phyloP scores from a whole-genome alignment of 2,888 invertebrate genomes.

The Hesperia comma region DNA sequence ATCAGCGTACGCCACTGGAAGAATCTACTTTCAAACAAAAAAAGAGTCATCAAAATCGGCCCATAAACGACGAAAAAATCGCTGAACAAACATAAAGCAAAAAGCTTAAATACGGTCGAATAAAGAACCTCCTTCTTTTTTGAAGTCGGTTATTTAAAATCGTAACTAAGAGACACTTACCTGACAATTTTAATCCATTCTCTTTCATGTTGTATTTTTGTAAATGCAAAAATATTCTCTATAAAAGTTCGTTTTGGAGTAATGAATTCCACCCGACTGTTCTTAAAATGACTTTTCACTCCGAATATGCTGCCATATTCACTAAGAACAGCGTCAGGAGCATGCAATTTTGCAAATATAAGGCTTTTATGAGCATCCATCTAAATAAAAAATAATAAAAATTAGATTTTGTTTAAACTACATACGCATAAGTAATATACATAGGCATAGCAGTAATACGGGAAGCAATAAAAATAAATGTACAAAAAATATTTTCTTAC shows the following conservation, averaged over 20 bases:
- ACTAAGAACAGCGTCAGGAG: conserved; percentile 47
- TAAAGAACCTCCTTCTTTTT: too few relatives aligned
- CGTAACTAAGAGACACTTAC: conserved; percentile 23
- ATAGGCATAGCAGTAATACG: too few relatives aligned
- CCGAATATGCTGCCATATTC: conserved; percentile 44
- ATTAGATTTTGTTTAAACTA: too few relatives aligned
- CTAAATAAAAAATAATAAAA: conserved; percentile 28
- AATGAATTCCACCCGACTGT: conserved; percentile 44
- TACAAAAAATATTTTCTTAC: conserved; percentile 26
- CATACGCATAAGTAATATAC: too few relatives aligned
- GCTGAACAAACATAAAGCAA: too few relatives aligned
- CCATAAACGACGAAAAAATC: too few relatives aligned
- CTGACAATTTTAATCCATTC: conserved; percentile 41
- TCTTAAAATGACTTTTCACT: conserved; percentile 44
- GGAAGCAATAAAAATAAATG: neutral
- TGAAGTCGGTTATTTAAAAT: too few relatives aligned
- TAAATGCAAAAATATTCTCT: conserved; percentile 24
- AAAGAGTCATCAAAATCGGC: too few relatives aligned
- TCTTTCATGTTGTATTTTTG: conserved; percentile 35
- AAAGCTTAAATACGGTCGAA: too few relatives aligned
- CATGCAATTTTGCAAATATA: conserved; percentile 59
- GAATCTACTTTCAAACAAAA: too few relatives aligned
- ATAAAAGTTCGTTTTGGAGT: conserved; percentile 34
- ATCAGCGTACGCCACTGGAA: too few relatives aligned
- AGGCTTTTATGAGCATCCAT: conserved; percentile 42